phyloP scores from a whole-genome alignment of 2,797 vertebrate genomes.

The Numenius phaeopus region DNA sequence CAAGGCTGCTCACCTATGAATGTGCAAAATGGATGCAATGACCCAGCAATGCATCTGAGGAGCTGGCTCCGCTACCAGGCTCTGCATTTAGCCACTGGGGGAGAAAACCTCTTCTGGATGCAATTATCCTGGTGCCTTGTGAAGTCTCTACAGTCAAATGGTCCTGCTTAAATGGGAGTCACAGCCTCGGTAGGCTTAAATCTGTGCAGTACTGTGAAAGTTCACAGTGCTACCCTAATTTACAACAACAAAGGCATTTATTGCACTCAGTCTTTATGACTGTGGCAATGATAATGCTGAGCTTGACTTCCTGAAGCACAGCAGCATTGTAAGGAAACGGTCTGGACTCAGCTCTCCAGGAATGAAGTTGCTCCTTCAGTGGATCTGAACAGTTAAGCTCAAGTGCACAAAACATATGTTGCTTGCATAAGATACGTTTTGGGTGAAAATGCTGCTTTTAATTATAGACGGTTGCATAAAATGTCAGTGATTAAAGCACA shows the following conservation, averaged over 20 bases:
- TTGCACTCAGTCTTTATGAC: accelerated
- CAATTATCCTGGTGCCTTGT: background rate
- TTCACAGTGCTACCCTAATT: background rate
- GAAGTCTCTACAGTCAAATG: background rate
- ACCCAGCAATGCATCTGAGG: background rate
- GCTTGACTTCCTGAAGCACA: background rate
- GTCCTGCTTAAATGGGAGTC: background rate
- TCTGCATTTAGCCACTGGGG: background rate
- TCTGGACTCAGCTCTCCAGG: background rate
- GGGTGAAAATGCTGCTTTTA: slow-evolving; percentile 44
- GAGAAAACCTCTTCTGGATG: background rate
- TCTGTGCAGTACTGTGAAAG: background rate
- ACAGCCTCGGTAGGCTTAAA: background rate
- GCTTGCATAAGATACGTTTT: slow-evolving; percentile 56
- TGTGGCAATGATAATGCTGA: background rate
- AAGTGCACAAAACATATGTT: slow-evolving; percentile 41
- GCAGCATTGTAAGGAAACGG: background rate
- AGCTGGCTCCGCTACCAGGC: background rate
- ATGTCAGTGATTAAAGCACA: slow-evolving; percentile 58
- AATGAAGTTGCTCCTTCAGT: background rate
- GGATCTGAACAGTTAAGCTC: slow-evolving; percentile 36
- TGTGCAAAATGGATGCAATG: background rate
- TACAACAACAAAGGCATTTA: background rate
- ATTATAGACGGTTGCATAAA: slow-evolving; percentile 56
- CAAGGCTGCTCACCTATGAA: background rate